These are phyloP conservation scores for Laticauda laticaudata DNA, from an alignment of 2,113 vertebrate genomes.

Conservation along the genomic window DNA sequence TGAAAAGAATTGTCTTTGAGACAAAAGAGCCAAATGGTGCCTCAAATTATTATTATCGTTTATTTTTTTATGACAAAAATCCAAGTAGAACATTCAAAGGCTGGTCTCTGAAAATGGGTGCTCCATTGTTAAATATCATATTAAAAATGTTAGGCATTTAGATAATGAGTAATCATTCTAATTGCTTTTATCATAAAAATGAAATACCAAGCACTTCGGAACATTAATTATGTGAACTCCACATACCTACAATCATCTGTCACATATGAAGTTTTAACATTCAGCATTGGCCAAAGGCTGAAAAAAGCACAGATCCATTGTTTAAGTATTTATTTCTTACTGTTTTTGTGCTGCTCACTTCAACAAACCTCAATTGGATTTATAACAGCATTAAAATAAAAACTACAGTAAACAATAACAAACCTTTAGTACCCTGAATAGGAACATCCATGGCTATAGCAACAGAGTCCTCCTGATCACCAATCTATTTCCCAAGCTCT, in stretches of 20 bases:
- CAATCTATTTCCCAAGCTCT: not conserved
- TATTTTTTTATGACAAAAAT: not conserved
- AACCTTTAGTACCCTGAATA: not conserved
- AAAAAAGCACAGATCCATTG: not conserved
- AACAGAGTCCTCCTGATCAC: not conserved
- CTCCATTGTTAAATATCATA: not conserved
- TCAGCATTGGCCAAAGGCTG: not conserved
- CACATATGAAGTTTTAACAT: not conserved
- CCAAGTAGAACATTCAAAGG: not conserved
- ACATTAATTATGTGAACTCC: not conserved
- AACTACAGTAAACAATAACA: not conserved
- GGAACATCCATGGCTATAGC: not conserved
- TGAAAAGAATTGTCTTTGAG: not conserved
- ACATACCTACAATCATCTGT: not conserved
- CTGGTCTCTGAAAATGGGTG: not conserved
- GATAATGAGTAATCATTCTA: constrained; percentile 11
- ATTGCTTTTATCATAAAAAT: constrained; percentile 4
- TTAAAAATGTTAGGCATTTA: constrained; percentile 22
- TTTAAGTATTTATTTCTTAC: not conserved
- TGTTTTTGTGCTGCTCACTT: not conserved
- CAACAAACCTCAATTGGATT: not conserved
- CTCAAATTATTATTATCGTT: not conserved
- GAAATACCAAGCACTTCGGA: not conserved
- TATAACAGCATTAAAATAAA: not conserved
- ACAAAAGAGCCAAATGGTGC: not conserved